Evolutionary conservation across 2,797 vertebrate species (phyloP).

Genomic region (Iguana delicatissima): DNA sequence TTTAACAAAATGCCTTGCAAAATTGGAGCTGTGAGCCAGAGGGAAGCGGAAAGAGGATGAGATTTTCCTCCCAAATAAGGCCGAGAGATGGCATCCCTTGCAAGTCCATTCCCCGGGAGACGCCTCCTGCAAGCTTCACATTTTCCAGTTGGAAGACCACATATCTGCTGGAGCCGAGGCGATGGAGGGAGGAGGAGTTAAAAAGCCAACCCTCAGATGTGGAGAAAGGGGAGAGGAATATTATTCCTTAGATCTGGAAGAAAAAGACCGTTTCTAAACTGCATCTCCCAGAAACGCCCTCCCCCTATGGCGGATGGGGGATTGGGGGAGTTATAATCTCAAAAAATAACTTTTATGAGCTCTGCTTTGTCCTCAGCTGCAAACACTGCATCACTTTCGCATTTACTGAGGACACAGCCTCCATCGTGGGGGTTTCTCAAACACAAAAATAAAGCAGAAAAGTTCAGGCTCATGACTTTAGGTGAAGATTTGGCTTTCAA

Average conservation of each 20-base stretch:
- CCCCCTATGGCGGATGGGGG: no score
- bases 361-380: no score
- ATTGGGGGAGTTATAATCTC: no score
- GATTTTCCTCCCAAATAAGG: constrained; percentile 32
- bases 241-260: not conserved
- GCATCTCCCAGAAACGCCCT: no score
- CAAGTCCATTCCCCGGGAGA: not conserved
- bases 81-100: not conserved
- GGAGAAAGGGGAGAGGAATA: not conserved
- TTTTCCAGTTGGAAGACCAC: not conserved
- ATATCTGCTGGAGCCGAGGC: not conserved
- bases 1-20: not conserved
- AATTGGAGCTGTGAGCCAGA: not conserved
- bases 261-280: not conserved
- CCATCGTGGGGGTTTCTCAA: no score
- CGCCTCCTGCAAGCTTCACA: not conserved
- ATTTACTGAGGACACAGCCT: no score
- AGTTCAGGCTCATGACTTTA: no score
- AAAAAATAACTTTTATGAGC: no score
- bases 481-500: no score
- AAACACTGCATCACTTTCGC: no score
- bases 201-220: no score
- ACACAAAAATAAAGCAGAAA: no score
- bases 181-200: not conserved
- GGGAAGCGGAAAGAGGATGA: not conserved